Base-by-base conservation (phyloP, 2,888 invertebrate genomes). In the Labia minor region DNA sequence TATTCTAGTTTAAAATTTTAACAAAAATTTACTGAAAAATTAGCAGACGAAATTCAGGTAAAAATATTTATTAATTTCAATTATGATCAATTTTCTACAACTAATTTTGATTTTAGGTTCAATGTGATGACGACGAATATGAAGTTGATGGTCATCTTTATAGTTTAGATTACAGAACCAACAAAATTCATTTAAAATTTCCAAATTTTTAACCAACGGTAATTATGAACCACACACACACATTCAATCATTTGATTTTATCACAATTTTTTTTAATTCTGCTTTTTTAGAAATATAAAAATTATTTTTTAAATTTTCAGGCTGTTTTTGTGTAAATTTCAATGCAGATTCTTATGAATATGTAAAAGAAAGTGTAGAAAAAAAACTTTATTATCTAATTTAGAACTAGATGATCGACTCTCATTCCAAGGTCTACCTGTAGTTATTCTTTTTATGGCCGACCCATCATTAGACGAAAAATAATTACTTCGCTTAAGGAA, bases 281-380 rank as follows among this genome's bases (percentile, higher is more conserved):
- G n/a, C n/a, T n/a, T n/a, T n/a, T n/a, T n/a, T n/a, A n/a, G n/a
- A n/a, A n/a, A n/a, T n/a, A n/a, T n/a, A n/a, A n/a, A n/a, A n/a
- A n/a, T n/a, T n/a, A n/a, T n/a, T n/a, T n/a, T n/a, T n/a, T n/a
- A 66, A 16, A 3, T 66, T 74, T 73, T 4, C 74, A 88, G 88
- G 89, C 65, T 85, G 90, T 73, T 90, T 90, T 78, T 92, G 92
- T 78, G 89, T 92, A 19, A 97, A 91, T 78, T 91, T 93, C 74
- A 92, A 94, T 74, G 89, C 90, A 72, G 90, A 92, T 74, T 90
- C 94, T 0, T 90, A 96, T 74, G 94, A 95, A 75, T 95, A 92
- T 76, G 88, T 97, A 65, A 84, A 92, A 72, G 90, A 90, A 68
- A 93, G 93, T 77, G 83, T 97, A 71, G 93, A 95, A 77, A 92